Conservation (phyloP, 2,797 vertebrate genomes). For the Garrulus glandarius region DNA sequence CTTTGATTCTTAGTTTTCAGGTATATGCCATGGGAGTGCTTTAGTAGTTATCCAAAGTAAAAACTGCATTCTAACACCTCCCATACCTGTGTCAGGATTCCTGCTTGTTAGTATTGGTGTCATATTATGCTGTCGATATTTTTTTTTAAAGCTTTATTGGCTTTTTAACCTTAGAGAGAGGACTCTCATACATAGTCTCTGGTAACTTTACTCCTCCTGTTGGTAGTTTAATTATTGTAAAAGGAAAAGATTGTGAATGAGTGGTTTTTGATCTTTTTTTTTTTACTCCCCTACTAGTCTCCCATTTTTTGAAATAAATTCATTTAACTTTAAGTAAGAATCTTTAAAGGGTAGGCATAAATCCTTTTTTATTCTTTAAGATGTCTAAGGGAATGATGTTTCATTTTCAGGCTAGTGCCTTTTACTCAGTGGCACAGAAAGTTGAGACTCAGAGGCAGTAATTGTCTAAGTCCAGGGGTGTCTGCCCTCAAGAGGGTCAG, state of each 20-base stretch:
- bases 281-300: background rate
- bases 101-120: background rate
- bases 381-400: background rate
- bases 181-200: background rate
- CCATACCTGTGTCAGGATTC: background rate
- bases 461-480: background rate
- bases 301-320: background rate
- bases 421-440: background rate
- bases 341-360: background rate
- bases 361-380: background rate
- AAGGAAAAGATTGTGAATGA: background rate
- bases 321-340: background rate
- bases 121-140: background rate
- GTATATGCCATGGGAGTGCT: background rate
- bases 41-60: background rate
- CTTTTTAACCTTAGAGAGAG: background rate
- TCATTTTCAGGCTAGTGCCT: background rate
- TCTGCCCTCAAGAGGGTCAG: background rate
- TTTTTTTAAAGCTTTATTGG: background rate
- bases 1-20: background rate
- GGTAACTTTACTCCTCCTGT: background rate
- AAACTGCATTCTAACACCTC: background rate
- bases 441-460: background rate
- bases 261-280: background rate
- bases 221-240: background rate